Conservation (phyloP, 2,113 vertebrate species). For the Psammodynastes pulverulentus region DNA sequence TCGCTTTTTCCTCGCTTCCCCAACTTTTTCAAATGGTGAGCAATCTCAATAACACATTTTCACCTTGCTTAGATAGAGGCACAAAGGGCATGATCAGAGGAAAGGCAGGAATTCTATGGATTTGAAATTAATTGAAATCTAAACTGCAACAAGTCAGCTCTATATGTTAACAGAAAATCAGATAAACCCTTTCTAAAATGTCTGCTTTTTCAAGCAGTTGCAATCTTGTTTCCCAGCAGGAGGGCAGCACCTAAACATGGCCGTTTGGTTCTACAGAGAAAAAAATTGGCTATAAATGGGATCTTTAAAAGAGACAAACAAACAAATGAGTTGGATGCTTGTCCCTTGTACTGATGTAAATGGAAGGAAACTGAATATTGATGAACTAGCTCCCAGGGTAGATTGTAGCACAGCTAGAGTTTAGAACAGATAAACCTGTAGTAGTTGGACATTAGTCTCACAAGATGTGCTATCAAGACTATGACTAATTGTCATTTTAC, state of each 20-base stretch:
- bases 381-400: not conserved
- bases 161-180: not conserved
- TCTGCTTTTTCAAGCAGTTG: not conserved
- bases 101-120: not conserved
- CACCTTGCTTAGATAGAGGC: not conserved
- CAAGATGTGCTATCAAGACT: not conserved
- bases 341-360: not conserved
- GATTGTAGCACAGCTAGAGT: not conserved
- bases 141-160: not conserved
- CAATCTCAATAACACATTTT: not conserved
- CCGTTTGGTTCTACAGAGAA: not conserved
- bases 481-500: not conserved
- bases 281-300: not conserved
- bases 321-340: not conserved
- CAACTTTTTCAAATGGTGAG: not conserved
- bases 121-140: not conserved
- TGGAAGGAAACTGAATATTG: not conserved
- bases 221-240: not conserved
- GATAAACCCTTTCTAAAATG: not conserved
- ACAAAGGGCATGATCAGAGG: not conserved
- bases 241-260: not conserved
- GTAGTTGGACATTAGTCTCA: accelerated
- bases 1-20: not conserved
- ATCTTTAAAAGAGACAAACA: not conserved
- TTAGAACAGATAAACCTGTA: not conserved